Percentiles rank a stretch among this genome's conserved stretches.
Evolutionary conservation across 1,140 invertebrate species (phyloP).

Genomic region (Aphelenchoides besseyi): DNA sequence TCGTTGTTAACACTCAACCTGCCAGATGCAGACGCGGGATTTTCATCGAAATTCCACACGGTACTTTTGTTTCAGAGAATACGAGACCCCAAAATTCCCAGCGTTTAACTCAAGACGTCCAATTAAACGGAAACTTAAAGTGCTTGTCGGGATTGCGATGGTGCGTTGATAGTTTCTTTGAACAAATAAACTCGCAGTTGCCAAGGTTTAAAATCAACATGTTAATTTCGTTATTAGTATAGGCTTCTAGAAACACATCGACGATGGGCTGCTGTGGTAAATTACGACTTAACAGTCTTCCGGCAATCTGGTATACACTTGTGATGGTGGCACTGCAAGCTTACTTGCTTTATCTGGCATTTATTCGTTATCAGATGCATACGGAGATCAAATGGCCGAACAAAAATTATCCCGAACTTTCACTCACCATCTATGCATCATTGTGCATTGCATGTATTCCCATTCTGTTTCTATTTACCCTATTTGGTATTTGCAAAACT

Average conservation of each 20-base stretch:
- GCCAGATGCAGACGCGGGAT: neutral
- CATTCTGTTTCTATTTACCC: constrained; percentile 38
- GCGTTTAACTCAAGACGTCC: too few relatives aligned
- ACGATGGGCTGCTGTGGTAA: neutral
- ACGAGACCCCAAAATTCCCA: neutral
- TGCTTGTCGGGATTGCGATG: too few relatives aligned
- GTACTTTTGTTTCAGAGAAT: neutral
- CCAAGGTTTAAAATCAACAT: too few relatives aligned
- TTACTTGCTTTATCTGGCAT: constrained; percentile 58
- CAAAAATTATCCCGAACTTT: constrained; percentile 49
- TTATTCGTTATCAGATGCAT: constrained; percentile 58
- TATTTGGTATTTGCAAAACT: constrained; percentile 52
- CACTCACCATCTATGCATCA: constrained; percentile 47
- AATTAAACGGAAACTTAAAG: too few relatives aligned
- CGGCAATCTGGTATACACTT: constrained; percentile 52
- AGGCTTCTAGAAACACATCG: neutral
- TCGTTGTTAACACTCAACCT: too few relatives aligned
- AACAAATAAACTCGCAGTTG: too few relatives aligned
- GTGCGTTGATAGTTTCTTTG: too few relatives aligned
- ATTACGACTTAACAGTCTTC: constrained; percentile 34
- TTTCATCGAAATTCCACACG: neutral
- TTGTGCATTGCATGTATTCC: constrained; percentile 55
- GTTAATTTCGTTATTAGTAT: too few relatives aligned
- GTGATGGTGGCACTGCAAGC: constrained; percentile 45
- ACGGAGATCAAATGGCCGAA: constrained; percentile 62